These are phyloP conservation scores for Halesus radiatus DNA, from an alignment of 1,140 invertebrate genomes.

Conservation along the genomic window DNA sequence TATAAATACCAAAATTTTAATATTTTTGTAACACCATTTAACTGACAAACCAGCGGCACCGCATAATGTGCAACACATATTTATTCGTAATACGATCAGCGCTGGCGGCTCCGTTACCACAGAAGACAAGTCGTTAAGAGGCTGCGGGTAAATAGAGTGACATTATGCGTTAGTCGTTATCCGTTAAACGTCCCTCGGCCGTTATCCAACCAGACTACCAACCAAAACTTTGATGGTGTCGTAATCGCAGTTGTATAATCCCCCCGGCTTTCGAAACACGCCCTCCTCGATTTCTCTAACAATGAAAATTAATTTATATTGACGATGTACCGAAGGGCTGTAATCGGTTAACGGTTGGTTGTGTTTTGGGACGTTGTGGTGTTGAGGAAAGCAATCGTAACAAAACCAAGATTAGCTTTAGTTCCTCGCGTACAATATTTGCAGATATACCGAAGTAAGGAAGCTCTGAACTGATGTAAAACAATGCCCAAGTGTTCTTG, in stretches of 20 bases:
- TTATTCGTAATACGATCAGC: constrained; percentile 4
- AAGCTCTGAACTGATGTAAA: background rate
- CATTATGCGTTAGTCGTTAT: constrained; percentile 52
- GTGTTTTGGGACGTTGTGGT: background rate
- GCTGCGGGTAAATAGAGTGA: constrained; percentile 41
- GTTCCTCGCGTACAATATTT: constrained; percentile 44
- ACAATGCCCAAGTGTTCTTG: background rate
- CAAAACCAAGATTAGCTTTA: constrained; percentile 50
- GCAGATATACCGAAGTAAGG: constrained; percentile 29
- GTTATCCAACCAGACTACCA: constrained; percentile 50
- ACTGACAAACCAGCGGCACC: background rate
- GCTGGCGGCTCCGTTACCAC: constrained; percentile 5
- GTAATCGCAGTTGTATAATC: constrained; percentile 52
- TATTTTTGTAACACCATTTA: too few species aligned
- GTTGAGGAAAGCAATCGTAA: constrained; percentile 36
- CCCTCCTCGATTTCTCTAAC: background rate
- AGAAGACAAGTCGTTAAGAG: constrained; percentile 47
- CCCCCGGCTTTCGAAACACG: background rate
- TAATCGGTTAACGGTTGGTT: background rate
- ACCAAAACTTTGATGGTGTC: constrained; percentile 53
- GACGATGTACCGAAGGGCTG: background rate
- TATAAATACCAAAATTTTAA: too few species aligned
- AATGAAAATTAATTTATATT: background rate
- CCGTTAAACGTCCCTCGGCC: constrained; percentile 52
- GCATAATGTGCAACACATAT: background rate